Base-by-base conservation (phyloP, 2,888 invertebrate genomes). In the Leptopilina drosophilae region DNA sequence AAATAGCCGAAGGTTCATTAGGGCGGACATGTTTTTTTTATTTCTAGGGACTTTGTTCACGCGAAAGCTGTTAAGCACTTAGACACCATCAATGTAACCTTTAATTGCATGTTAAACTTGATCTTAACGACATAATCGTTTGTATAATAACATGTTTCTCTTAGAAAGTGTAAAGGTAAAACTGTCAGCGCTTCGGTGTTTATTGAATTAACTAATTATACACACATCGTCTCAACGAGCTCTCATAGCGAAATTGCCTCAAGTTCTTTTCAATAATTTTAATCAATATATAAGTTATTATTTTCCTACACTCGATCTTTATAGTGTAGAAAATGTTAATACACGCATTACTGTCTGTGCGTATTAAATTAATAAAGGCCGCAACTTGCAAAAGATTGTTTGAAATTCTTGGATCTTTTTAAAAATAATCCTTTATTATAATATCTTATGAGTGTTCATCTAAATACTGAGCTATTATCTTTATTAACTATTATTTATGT, bases 151-250 rank as follows among this genome's bases (percentile, higher is more conserved):
- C 83, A 85, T 82, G 85, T 85, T 87, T 76, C 77, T 56, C 11
- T 26, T 76, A 79, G 77, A 80, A 80, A 80, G 84, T 83, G 85
- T 84, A 78, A 80, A 82, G 78, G 82, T 85, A 83, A 84, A 80
- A 80, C 85, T 88, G 86, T 88, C 87, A 86, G 86, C 86, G 86
- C 85, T 82, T 81, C 82, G 84, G 84, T 87, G 84, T 86, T 87
- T 87, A 89, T 88, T 88, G 87, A 88, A 87, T 88, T 87, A 86
- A 86, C 86, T 84, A 81, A 83, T 83, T 80, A 79, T 80, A 81
- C 62, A 73, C 62, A 73, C 9, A 62, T 62, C 59, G 69, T 33
- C 69, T 20, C 33, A 40, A 66, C 42, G 42, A 40, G 15, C 8
- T 42, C 46, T 66, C 4, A 4, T 3, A 42, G 20, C n/a, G n/a